Evolutionary conservation across 2,113 vertebrate species (phyloP).

Genomic region (Prunella himalayana): DNA sequence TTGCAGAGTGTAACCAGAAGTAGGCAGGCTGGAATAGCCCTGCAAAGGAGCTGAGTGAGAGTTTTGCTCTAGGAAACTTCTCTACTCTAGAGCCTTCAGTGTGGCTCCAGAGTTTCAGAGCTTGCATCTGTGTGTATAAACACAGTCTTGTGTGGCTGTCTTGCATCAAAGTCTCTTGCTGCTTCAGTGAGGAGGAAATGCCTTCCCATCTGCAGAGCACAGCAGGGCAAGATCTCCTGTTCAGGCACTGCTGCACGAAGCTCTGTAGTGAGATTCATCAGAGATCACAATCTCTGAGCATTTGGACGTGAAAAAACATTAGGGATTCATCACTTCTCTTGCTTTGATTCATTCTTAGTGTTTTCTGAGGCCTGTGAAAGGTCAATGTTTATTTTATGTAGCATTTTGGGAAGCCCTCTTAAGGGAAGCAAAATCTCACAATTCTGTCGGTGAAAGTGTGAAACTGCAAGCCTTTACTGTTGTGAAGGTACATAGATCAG

Average conservation of each 20-base stretch:
- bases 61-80: background rate
- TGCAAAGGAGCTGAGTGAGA: background rate
- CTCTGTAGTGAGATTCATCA: background rate
- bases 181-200: rapidly evolving
- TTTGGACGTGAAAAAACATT: background rate
- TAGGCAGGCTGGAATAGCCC: background rate
- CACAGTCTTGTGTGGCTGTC: background rate
- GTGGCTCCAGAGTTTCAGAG: background rate
- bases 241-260: background rate
- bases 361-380: background rate
- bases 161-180: background rate
- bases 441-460: background rate
- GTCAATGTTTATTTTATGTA: background rate
- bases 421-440: background rate
- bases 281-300: background rate
- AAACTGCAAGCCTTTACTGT: background rate
- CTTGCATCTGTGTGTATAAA: background rate
- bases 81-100: background rate
- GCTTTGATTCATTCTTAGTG: background rate
- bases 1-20: background rate
- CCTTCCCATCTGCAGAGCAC: background rate
- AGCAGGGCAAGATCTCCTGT: background rate
- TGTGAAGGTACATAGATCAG: background rate
- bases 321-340: background rate
- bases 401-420: background rate